Percentiles rank a stretch among this genome's conserved stretches.
phyloP scores from a whole-genome alignment of 2,113 vertebrate species.

The Hippoglossus stenolepis region DNA sequence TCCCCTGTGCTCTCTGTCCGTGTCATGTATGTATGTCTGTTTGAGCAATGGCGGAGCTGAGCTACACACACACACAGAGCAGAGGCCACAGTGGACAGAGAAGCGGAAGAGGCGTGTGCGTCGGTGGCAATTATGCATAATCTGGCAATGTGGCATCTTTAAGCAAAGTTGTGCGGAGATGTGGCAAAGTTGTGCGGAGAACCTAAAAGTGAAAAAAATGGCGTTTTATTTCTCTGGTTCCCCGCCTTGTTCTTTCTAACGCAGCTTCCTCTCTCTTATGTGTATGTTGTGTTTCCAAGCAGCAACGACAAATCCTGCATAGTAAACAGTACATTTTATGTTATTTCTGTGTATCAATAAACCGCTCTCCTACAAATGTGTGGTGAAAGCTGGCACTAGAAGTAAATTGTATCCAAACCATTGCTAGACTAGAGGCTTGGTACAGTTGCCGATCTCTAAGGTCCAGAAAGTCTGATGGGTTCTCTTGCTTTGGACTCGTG shows the following conservation, averaged over 20 bases:
- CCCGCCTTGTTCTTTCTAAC: too few species aligned
- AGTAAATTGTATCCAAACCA: not conserved
- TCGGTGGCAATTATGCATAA: not conserved
- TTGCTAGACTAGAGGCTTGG: not conserved
- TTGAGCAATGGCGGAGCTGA: not conserved
- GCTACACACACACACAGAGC: not conserved
- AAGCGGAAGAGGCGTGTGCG: too few species aligned
- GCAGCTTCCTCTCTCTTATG: too few species aligned
- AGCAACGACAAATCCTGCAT: not conserved
- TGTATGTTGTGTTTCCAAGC: not conserved
- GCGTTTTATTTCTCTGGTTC: too few species aligned
- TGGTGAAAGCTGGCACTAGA: not conserved
- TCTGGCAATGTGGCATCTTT: not conserved
- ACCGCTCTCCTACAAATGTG: not conserved
- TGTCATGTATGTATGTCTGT: not conserved
- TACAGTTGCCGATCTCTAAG: not conserved
- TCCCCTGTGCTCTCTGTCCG: not conserved
- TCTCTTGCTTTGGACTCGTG: conserved; percentile 54
- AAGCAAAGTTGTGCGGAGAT: too few species aligned
- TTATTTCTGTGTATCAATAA: not conserved
- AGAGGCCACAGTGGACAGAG: too few species aligned
- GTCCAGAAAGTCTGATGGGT: not conserved
- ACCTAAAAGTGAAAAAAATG: too few species aligned
- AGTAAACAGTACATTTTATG: not conserved
- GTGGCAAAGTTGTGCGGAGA: too few species aligned